A percentile compares a stretch with the other conserved stretches of the same genome.
phyloP scores from a whole-genome alignment of 2,888 invertebrate genomes.

The Myathropa florea region DNA sequence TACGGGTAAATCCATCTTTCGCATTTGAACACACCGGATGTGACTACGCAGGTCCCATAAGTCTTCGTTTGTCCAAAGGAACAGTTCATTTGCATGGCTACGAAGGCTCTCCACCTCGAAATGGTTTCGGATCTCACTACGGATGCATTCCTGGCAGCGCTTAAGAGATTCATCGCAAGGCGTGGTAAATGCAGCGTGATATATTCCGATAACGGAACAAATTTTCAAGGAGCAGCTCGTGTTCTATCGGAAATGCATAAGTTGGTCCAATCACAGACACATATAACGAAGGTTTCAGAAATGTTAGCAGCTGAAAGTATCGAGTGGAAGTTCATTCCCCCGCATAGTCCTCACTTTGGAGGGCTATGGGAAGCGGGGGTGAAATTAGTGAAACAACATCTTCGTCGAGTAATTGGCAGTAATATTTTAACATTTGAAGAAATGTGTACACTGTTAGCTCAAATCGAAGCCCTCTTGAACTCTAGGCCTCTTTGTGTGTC shows the following conservation, averaged over 20 bases:
- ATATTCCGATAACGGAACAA: conserved; percentile 28
- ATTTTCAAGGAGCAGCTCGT: conserved; percentile 18
- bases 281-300: background rate
- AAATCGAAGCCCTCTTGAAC: conserved; percentile 55
- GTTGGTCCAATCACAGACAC: background rate
- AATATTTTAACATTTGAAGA: conserved; percentile 49
- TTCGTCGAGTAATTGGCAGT: conserved; percentile 41
- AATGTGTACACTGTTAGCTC: conserved; percentile 50
- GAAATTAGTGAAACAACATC: conserved; percentile 25
- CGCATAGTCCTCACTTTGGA: conserved; percentile 1
- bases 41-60: conserved; percentile 12
- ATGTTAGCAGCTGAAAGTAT: background rate
- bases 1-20: background rate
- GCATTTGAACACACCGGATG: conserved; percentile 6
- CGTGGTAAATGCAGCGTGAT: conserved; percentile 30
- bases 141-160: too few species aligned
- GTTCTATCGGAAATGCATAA: conserved; percentile 14
- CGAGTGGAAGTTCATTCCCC: conserved; percentile 15
- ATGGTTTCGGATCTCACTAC: conserved; percentile 3
- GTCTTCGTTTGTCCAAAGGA: background rate
- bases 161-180: conserved; percentile 1
- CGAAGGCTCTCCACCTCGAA: conserved; percentile 16
- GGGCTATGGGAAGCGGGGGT: background rate
- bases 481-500: conserved; percentile 40
- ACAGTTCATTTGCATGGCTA: conserved; percentile 19